phyloP scores from a whole-genome alignment of 1,140 invertebrate genomes.

The Contarinia nasturtii region DNA sequence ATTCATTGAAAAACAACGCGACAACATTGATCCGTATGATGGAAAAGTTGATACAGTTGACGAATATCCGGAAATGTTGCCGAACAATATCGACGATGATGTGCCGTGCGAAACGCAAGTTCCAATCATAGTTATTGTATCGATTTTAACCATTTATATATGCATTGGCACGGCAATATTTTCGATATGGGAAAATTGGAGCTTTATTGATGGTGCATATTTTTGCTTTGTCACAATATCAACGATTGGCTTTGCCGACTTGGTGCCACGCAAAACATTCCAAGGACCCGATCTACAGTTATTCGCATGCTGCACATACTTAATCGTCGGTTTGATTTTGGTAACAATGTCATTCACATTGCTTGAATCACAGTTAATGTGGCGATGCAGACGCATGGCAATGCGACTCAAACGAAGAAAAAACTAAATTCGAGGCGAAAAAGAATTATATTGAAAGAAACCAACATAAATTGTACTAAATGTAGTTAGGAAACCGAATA shows the following conservation, averaged over 20 bases:
- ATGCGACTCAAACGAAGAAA: slow-evolving; percentile 17
- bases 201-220: slow-evolving; percentile 63
- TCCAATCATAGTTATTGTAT: slow-evolving; percentile 47
- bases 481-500: too few species aligned
- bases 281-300: slow-evolving; percentile 46
- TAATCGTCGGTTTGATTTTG: slow-evolving; percentile 70
- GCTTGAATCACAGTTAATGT: slow-evolving; percentile 73
- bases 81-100: not conserved
- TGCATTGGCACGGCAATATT: slow-evolving; percentile 50
- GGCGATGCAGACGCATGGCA: slow-evolving; percentile 48
- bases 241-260: slow-evolving; percentile 73
- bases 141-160: slow-evolving; percentile 49
- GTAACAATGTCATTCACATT: slow-evolving; percentile 87
- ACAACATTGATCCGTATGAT: not conserved
- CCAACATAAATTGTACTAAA: too few species aligned
- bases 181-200: slow-evolving; percentile 55
- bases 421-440: too few species aligned
- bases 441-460: too few species aligned
- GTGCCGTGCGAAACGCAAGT: slow-evolving; percentile 28
- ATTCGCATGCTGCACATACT: slow-evolving; percentile 66
- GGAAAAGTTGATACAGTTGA: too few species aligned
- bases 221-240: slow-evolving; percentile 76
- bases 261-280: slow-evolving; percentile 44
- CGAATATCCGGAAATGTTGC: not conserved
- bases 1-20: not conserved